A percentile compares a stretch with the other conserved stretches of the same genome.
These are phyloP conservation scores for Dexiosoma caninum DNA, from an alignment of 2,888 invertebrate species.

Conservation along the genomic window DNA sequence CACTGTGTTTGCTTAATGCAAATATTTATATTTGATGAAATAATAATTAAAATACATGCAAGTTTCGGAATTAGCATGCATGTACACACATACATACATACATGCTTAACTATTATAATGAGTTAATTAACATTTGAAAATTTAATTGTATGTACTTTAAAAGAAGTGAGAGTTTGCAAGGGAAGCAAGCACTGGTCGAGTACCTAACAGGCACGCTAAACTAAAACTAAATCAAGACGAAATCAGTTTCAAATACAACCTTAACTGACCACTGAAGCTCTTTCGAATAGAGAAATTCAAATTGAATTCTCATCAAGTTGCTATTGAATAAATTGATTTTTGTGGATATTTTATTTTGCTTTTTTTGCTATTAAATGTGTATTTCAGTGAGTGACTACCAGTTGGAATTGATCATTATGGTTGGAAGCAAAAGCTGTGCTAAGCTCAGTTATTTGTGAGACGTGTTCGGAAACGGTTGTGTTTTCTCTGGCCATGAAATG, in stretches of 20 bases:
- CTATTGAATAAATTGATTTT: conserved; percentile 21
- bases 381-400: neutral
- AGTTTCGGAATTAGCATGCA: too few relatives aligned
- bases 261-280: conserved; percentile 1
- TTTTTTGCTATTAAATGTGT: neutral
- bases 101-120: too few relatives aligned
- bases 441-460: conserved; percentile 49
- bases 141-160: neutral
- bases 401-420: conserved; percentile 7
- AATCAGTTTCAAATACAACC: neutral
- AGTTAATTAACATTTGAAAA: neutral
- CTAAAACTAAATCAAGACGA: neutral
- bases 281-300: conserved; percentile 19
- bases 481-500: neutral
- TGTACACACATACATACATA: too few relatives aligned
- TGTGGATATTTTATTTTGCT: neutral
- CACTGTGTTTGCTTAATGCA: too few relatives aligned
- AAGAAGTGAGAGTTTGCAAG: neutral
- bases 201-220: neutral
- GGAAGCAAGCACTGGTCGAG: neutral
- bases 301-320: conserved; percentile 20
- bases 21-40: too few relatives aligned
- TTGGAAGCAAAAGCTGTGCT: neutral
- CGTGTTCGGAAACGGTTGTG: conserved; percentile 53
- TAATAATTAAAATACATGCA: neutral